Evolutionary conservation across 2,113 vertebrate species (phyloP).

Genomic region (Dryoscopus gambensis): DNA sequence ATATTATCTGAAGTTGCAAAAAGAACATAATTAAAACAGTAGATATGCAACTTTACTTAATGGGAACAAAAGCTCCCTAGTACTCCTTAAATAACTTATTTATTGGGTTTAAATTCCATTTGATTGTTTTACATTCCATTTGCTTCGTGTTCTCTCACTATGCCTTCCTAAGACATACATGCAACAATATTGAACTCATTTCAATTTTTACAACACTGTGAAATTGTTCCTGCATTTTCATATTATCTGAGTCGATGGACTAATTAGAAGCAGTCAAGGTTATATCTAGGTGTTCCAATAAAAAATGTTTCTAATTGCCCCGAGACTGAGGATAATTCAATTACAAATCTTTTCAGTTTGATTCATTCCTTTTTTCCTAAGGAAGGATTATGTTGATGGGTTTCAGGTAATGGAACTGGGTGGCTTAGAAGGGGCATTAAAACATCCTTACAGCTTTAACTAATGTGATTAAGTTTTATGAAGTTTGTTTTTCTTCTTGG

Average conservation of each 20-base stretch:
- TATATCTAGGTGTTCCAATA: constrained; percentile 70
- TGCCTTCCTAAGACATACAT: not conserved
- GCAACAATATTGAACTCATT: constrained; percentile 49
- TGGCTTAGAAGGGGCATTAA: constrained; percentile 83
- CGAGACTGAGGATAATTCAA: constrained; percentile 81
- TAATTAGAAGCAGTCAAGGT: constrained; percentile 73
- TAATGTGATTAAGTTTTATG: constrained; percentile 93
- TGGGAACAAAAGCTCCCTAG: not conserved
- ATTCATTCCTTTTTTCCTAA: constrained; percentile 76
- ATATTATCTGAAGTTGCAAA: not conserved
- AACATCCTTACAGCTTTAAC: constrained; percentile 81
- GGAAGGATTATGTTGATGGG: constrained; percentile 80
- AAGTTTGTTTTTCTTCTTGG: constrained; percentile 90
- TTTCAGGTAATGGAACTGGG: constrained; percentile 83
- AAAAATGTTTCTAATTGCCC: constrained; percentile 81
- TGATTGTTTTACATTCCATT: not conserved
- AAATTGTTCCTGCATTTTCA: constrained; percentile 60
- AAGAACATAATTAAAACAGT: not conserved
- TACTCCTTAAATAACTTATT: not conserved
- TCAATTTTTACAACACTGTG: constrained; percentile 62
- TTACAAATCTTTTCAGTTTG: constrained; percentile 80
- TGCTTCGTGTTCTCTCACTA: not conserved
- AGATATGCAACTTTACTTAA: not conserved
- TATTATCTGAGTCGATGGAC: constrained; percentile 66
- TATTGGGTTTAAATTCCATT: not conserved